Conservation (phyloP, 2,888 invertebrate species). For the Stenurella melanura region DNA sequence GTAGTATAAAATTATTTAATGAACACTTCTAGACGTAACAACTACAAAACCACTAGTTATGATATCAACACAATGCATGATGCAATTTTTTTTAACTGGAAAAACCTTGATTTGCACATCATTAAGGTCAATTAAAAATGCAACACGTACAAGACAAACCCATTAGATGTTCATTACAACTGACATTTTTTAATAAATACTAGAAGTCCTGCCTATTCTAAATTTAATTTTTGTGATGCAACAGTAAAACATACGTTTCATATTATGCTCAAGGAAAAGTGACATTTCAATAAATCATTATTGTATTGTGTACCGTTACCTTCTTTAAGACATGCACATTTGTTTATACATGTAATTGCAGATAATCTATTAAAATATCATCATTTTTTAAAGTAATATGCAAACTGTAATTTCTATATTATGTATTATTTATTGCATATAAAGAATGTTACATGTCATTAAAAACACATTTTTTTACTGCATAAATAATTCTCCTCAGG, state of each 20-base stretch:
- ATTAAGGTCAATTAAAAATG: neutral
- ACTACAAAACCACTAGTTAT: no score
- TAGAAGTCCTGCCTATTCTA: neutral
- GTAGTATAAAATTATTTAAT: no score
- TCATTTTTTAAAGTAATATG: neutral
- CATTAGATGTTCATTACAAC: no score
- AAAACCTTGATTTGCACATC: neutral
- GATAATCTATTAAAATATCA: conserved; percentile 20
- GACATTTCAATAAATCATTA: conserved; percentile 6
- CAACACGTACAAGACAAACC: neutral
- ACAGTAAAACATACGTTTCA: neutral
- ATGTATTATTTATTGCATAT: neutral
- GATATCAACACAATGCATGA: neutral
- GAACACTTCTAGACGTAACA: no score
- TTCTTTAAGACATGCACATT: neutral
- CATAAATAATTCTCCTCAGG: conserved; percentile 1
- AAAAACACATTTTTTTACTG: neutral
- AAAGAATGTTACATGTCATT: neutral
- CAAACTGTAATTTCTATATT: neutral
- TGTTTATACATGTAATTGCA: conserved; percentile 1
- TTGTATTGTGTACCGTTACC: conserved; percentile 5
- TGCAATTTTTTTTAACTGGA: neutral
- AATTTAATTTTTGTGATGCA: neutral
- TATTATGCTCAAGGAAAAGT: neutral
- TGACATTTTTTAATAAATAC: neutral